Conservation (phyloP, 2,888 invertebrate genomes). For the Eilema griseolum region DNA sequence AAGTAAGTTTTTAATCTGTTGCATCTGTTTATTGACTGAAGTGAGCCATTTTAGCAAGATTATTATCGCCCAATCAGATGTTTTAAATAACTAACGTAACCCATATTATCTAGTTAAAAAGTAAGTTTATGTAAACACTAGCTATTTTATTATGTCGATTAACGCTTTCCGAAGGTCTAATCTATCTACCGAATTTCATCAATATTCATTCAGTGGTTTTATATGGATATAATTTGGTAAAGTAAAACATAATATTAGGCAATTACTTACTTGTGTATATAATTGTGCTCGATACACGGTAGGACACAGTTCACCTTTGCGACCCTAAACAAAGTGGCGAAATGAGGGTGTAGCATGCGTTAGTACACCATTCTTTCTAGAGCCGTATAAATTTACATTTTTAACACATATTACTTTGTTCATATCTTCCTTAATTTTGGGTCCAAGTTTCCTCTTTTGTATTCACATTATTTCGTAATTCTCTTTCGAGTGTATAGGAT, state of each 20-base stretch:
- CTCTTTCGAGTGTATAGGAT: constrained; percentile 8
- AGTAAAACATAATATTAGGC: neutral
- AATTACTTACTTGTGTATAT: neutral
- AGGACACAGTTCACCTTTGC: neutral
- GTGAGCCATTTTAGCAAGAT: constrained; percentile 39
- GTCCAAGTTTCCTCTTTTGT: neutral
- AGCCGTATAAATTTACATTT: constrained; percentile 2
- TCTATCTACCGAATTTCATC: no score
- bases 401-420: neutral
- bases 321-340: neutral
- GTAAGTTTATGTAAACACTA: neutral
- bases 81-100: constrained; percentile 24
- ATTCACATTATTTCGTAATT: constrained; percentile 9
- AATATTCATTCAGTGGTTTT: neutral
- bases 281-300: neutral
- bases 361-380: constrained; percentile 4
- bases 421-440: constrained; percentile 1
- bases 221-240: neutral
- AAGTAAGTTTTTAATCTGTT: constrained; percentile 72
- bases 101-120: neutral
- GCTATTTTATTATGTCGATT: no score
- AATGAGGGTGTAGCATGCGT: neutral
- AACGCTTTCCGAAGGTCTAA: no score
- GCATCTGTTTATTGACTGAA: constrained; percentile 58
- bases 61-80: constrained; percentile 38